Evolutionary conservation across 2,888 invertebrate genomes (phyloP).

Genomic region (Agrochola macilenta): DNA sequence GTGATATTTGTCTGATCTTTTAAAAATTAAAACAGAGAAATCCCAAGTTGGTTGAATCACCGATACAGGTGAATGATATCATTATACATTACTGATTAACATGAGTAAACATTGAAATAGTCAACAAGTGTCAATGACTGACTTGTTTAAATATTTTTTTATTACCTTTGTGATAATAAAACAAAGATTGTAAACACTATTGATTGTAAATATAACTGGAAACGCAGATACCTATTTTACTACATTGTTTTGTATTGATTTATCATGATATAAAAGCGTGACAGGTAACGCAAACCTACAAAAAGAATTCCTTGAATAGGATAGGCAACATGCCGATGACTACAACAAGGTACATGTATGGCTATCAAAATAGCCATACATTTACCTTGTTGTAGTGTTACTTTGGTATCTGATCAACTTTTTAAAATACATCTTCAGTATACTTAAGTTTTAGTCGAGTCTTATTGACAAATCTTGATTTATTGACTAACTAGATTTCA

Average conservation of each 20-base stretch:
- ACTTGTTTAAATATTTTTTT: constrained; percentile 14
- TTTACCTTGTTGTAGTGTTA: too few relatives aligned
- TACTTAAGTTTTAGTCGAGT: neutral
- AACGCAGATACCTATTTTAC: neutral
- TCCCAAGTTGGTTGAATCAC: constrained; percentile 30
- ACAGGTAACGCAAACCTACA: neutral
- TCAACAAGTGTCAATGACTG: constrained; percentile 43
- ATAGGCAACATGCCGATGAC: neutral
- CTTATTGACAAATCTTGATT: neutral
- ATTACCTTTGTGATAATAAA: constrained; percentile 32
- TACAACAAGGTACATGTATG: too few relatives aligned
- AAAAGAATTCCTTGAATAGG: neutral
- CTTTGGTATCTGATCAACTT: neutral
- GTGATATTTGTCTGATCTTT: neutral
- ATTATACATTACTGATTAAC: constrained; percentile 5
- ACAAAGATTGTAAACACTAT: constrained; percentile 40
- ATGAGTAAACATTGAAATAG: constrained; percentile 13
- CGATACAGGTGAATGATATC: constrained; percentile 43
- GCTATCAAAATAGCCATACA: too few relatives aligned
- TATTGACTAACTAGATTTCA: neutral
- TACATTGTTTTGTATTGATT: constrained; percentile 10
- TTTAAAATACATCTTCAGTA: neutral
- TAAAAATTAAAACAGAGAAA: neutral
- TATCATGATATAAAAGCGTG: neutral
- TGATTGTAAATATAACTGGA: constrained; percentile 3